Evolutionary conservation across 2,797 vertebrate species (phyloP), one percentile per base, ranked within the genome.

Genomic region (Hypotaenidia okinawae): DNA sequence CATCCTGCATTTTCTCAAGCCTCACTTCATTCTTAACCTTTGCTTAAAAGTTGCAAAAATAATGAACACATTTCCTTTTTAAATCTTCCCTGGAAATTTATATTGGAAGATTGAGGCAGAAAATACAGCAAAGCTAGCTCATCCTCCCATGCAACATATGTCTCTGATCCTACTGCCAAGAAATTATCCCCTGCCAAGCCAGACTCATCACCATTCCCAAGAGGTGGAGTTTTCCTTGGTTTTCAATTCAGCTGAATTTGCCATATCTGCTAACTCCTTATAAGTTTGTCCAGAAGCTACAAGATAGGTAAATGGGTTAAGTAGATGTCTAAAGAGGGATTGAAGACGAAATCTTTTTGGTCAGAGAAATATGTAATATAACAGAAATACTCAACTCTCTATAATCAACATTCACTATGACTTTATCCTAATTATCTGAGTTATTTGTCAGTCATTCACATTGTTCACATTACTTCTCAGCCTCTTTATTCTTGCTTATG

Each of bases 121-220:
- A 89, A 84, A 94, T 79, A 88, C 62, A 61, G 33, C 73, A 96
- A 75, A 95, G 82, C 32, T 54, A 89, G 28, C 15, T 70, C 51
- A 32, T 74, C 62, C 28, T 96, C 63, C 59, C 39, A 39, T 67
- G 23, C 32, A 96, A 37, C 81, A 77, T 88, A 87, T 87, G 89
- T 61, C n/a, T 84, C 63, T 74, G 75, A 84, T 58, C 41, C 10
- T 88, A 21, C 80, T 94, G 94, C 51, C 92, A 97, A 95, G 66
- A 75, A 74, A 33, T 23, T 19, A 24, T 55, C 52, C 95, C 78
- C 32, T 97, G 94, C n/a, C 64, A 92, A 94, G 30, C 35, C 41
- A 43, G 37, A 32, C 51, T 68, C 57, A 74, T 30, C 35, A 54
- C 2, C 51, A 18, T 47, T 47, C 68, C 68, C 59, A 28, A 66